Conservation (phyloP, 1,140 invertebrate species). For the Drosophila eugracilis region DNA sequence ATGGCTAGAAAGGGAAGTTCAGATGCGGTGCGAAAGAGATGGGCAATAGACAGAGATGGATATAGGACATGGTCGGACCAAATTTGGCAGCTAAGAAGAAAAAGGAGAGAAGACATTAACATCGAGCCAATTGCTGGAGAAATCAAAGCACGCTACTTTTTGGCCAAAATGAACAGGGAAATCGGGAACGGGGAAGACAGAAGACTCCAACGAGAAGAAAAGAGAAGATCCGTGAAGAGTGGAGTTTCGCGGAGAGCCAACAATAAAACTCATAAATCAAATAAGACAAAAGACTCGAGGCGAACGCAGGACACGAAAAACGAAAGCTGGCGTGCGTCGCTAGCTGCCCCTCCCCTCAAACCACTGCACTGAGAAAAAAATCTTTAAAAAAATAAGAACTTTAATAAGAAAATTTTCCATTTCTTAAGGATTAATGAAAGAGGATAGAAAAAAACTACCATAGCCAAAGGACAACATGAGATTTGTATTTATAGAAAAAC, state of each 20-base stretch:
- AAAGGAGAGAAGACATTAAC: constrained; percentile 4
- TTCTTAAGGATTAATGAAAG: no score
- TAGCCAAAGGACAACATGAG: no score
- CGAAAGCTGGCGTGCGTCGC: constrained; percentile 59
- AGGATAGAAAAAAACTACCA: no score
- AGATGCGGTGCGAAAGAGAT: constrained; percentile 10
- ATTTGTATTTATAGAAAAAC: no score
- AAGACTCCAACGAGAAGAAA: constrained; percentile 27
- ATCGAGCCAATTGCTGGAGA: constrained; percentile 36
- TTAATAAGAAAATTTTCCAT: no score
- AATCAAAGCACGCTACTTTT: constrained; percentile 73
- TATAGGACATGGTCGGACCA: constrained; percentile 46
- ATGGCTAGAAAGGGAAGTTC: constrained; percentile 33
- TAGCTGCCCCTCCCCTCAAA: constrained; percentile 7
- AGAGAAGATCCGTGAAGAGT: constrained; percentile 1
- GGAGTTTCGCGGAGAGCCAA: constrained; percentile 36
- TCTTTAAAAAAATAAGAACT: no score
- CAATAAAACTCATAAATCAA: constrained; percentile 84
- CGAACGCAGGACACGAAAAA: constrained; percentile 73
- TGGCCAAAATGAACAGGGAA: constrained; percentile 26
- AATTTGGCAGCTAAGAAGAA: constrained; percentile 62
- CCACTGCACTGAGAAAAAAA: constrained; percentile 12
- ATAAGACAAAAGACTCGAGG: constrained; percentile 81
- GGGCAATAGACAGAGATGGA: not conserved
- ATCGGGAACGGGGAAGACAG: not conserved